Evolutionary conservation across 2,888 invertebrate species (phyloP), one percentile per base, ranked within the genome.

Genomic region (Masnerella sp.): DNA sequence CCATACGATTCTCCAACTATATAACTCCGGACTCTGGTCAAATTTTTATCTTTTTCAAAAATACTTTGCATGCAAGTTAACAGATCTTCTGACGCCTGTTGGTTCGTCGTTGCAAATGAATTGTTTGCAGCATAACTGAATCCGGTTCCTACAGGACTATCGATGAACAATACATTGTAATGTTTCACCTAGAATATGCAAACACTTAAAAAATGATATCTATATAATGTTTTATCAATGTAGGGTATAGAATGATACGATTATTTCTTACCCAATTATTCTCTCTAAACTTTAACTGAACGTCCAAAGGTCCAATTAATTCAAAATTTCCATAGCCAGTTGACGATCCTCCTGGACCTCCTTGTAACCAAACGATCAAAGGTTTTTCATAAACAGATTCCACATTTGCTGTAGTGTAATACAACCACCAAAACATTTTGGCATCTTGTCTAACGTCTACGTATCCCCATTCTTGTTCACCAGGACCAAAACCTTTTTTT

Each of bases 1-100:
- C 97, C 97, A 85, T 97, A 97, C 0, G 96, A 96, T 86, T 97
- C 96, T 17, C 93, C 94, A 81, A 95, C 94, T 71, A 97, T 94
- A 83, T 96, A 96, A 28, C 95, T 89, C 0, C 95, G 94, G 0
- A 93, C 90, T 7, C 88, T 89, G 84, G 91, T 90, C 82, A 96
- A 96, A 80, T 93, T 91, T 0, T 94, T 91, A 82, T 93, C 89
- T 9, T 88, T 84, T 11, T 88, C 81, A 78, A 94, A 92, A 86
- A 97, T 95, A 4, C 89, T 90, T 81, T 90, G 90, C 88, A 96
- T 90, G 32, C 95, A 89, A 52, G 89, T 89, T 0, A 96, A 90
- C 77, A 97, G 91, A 88, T 97, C 97, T 28, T 87, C 78, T 0
- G 95, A 95, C 58, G 94, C 93, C 85, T 92, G 89, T 3, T 88